Base-by-base conservation (phyloP, 2,113 vertebrate genomes). In the Hylia prasina region DNA sequence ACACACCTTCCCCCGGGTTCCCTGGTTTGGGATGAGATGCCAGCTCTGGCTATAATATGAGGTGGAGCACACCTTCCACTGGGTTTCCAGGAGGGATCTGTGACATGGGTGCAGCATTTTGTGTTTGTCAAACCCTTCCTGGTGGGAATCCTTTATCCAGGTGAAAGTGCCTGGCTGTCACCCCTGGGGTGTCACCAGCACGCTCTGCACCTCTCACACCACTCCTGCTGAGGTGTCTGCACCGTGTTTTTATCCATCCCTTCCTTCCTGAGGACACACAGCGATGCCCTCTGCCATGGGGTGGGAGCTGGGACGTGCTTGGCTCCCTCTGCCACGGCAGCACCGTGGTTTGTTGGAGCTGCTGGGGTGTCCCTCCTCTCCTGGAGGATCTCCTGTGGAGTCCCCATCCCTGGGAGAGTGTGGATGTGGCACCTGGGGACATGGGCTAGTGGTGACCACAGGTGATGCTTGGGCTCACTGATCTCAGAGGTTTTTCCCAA, bases 281-380 rank as follows among this genome's bases (percentile, higher is more conserved):
- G 61, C 31, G 47, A 15, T 6, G 11, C 56, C 5, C 21, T 15
- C 1, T 7, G 20, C 30, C 1, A 0, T 3, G 1, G 39, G 44
- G 22, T 7, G 0, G 2, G 33, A 42, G 11, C 58, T 54, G 5
- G 15, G 64, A 17, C 0, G 0, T 27, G 22, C 25, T 30, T 8
- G 48, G 54, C 27, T 27, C 22, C 11, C 27, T 3, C 1, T 44
- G 61, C 50, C 24, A 6, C 4, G 0, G 25, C 12, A 40, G 53
- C 53, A 3, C 33, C 0, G 5, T 7, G 66, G 16, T 40, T 54
- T 44, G 11, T 15, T 60, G 83, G 63, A 21, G 17, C 22, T 8
- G 10, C 58, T 48, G 7, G 9, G 9, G 5, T 13, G 13, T 28
- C 19, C 37, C 56, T 33, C 31, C 54, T 82, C 30, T 50, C 44